Percentiles rank a stretch among this genome's conserved stretches.
These are phyloP conservation scores for Drosophila repleta DNA, from an alignment of 1,140 invertebrate genomes.

Conservation along the genomic window DNA sequence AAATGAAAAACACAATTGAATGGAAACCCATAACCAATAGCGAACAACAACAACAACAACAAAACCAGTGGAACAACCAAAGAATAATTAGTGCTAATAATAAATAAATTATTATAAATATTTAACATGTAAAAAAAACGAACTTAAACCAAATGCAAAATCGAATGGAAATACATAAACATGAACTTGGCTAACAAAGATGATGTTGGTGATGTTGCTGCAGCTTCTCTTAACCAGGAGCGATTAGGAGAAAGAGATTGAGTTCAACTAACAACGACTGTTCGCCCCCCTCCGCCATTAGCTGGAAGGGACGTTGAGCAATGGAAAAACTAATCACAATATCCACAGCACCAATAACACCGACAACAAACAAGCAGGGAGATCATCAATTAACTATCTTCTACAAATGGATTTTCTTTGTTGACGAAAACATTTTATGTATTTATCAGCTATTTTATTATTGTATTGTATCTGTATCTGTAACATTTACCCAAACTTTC, in stretches of 20 bases:
- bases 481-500: constrained; percentile 71
- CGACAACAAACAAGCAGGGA: constrained; percentile 36
- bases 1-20: constrained; percentile 31
- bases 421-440: constrained; percentile 57
- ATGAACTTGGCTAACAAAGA: constrained; percentile 40
- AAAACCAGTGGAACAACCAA: constrained; percentile 84
- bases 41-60: constrained; percentile 71
- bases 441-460: constrained; percentile 67
- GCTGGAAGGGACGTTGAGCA: constrained; percentile 82
- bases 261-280: constrained; percentile 60
- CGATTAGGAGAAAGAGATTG: constrained; percentile 31
- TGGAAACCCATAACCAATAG: constrained; percentile 71
- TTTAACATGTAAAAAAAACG: constrained; percentile 63
- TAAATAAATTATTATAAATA: constrained; percentile 74
- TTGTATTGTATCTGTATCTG: constrained; percentile 59
- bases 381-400: constrained; percentile 32
- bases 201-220: constrained; percentile 74
- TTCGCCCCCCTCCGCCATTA: constrained; percentile 75
- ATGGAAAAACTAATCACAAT: constrained; percentile 52
- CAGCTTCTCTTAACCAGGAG: constrained; percentile 16
- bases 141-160: constrained; percentile 60
- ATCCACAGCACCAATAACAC: constrained; percentile 20
- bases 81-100: constrained; percentile 84
- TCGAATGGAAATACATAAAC: constrained; percentile 45
- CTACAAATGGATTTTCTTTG: constrained; percentile 26